Conservation (phyloP, 1,140 invertebrate species). For the Xylocopa sonorina region DNA sequence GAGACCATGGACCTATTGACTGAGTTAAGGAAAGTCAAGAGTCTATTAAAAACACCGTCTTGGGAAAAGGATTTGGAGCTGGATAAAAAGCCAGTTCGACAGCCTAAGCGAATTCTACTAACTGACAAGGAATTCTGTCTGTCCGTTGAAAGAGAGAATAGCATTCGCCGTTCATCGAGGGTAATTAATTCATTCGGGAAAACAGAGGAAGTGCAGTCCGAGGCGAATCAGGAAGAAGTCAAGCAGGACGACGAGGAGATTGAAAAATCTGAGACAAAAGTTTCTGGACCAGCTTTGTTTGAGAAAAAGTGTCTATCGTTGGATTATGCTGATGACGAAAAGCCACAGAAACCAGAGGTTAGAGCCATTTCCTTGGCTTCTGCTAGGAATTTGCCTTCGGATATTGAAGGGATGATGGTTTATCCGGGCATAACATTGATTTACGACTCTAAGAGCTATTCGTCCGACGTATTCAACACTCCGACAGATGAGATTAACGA, state of each 20-base stretch:
- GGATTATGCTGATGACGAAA: slow-evolving; percentile 79
- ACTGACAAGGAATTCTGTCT: slow-evolving; percentile 80
- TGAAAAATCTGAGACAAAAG: slow-evolving; percentile 6
- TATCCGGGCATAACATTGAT: slow-evolving; percentile 65
- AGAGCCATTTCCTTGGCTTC: slow-evolving; percentile 74
- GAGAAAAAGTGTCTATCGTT: slow-evolving; percentile 77
- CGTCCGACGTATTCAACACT: slow-evolving; percentile 74
- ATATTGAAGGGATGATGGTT: slow-evolving; percentile 61
- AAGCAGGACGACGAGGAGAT: not conserved
- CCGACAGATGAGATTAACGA: slow-evolving; percentile 61
- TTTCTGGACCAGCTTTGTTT: slow-evolving; percentile 71
- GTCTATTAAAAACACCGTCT: slow-evolving; percentile 75
- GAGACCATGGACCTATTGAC: slow-evolving; percentile 78
- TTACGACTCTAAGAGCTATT: slow-evolving; percentile 73
- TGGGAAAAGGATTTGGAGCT: slow-evolving; percentile 70
- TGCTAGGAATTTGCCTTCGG: slow-evolving; percentile 67
- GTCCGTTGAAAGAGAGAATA: slow-evolving; percentile 78
- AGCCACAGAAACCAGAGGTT: slow-evolving; percentile 67
- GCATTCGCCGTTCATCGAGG: slow-evolving; percentile 64
- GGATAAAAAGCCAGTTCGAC: slow-evolving; percentile 61
- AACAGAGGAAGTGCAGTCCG: slow-evolving; percentile 26
- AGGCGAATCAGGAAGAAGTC: slow-evolving; percentile 3
- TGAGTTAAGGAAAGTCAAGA: slow-evolving; percentile 78
- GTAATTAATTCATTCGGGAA: slow-evolving; percentile 45
- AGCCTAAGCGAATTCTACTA: slow-evolving; percentile 76